Evolutionary conservation across 1,140 invertebrate genomes (phyloP).

Genomic region (Hylaeus volcanicus): DNA sequence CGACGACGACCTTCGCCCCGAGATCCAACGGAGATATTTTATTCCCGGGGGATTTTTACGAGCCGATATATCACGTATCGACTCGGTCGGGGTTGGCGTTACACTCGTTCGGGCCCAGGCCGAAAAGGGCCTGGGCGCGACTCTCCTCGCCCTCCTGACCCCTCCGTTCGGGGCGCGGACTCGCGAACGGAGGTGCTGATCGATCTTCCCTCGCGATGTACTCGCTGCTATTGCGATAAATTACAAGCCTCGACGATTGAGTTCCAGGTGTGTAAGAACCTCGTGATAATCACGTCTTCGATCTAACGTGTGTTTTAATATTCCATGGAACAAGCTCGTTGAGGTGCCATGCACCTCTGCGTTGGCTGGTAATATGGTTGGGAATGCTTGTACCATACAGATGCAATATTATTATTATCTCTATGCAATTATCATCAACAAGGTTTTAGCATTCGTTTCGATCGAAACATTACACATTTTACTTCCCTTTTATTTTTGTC

Average conservation of each 20-base stretch:
- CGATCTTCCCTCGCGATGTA: slow-evolving; percentile 7
- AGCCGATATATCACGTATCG: slow-evolving; percentile 81
- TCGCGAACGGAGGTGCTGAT: background rate
- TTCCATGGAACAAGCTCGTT: too few species aligned
- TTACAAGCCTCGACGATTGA: background rate
- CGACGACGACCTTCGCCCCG: slow-evolving; percentile 78
- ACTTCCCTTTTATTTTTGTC: too few species aligned
- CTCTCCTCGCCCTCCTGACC: slow-evolving; percentile 19
- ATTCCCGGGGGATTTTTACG: slow-evolving; percentile 79
- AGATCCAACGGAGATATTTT: slow-evolving; percentile 79
- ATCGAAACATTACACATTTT: too few species aligned
- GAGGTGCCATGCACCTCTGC: too few species aligned
- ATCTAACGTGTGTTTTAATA: too few species aligned
- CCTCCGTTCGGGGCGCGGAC: background rate
- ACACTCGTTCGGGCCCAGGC: slow-evolving; percentile 57
- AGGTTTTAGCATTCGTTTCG: too few species aligned
- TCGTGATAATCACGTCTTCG: too few species aligned
- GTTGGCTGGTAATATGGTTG: too few species aligned
- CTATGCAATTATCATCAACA: too few species aligned
- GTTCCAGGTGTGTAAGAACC: background rate
- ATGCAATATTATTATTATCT: too few species aligned
- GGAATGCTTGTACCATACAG: too few species aligned
- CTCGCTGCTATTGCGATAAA: background rate
- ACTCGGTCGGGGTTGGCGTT: slow-evolving; percentile 71
- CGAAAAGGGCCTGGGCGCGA: slow-evolving; percentile 61